These are phyloP conservation scores for Meteorus sp. DNA, from an alignment of 1,140 invertebrate species.

Conservation along the genomic window DNA sequence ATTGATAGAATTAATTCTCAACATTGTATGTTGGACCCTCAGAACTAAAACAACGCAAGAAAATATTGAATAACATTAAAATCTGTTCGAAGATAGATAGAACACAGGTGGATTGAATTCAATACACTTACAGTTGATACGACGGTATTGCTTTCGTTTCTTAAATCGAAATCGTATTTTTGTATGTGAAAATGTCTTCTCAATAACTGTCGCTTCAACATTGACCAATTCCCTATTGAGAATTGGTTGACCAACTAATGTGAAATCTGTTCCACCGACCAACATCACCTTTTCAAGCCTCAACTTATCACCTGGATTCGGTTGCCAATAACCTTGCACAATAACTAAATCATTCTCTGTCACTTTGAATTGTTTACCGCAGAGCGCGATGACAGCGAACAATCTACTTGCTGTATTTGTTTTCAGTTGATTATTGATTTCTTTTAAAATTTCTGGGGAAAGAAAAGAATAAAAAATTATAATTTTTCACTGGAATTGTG, in stretches of 20 bases:
- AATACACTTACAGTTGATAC: slow-evolving; percentile 69
- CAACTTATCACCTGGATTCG: slow-evolving; percentile 79
- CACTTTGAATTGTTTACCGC: slow-evolving; percentile 85
- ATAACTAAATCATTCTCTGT: slow-evolving; percentile 85
- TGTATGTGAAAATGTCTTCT: slow-evolving; percentile 85
- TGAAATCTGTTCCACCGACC: slow-evolving; percentile 83
- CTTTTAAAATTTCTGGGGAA: slow-evolving; percentile 57
- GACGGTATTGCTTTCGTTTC: slow-evolving; percentile 75
- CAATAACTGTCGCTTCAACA: slow-evolving; percentile 84
- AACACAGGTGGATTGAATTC: slow-evolving; percentile 10
- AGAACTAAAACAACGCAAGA: slow-evolving; percentile 59
- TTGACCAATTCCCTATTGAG: slow-evolving; percentile 74
- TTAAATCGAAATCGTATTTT: slow-evolving; percentile 76
- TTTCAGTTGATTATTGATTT: slow-evolving; percentile 65
- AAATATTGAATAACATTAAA: slow-evolving; percentile 4
- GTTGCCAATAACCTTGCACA: slow-evolving; percentile 82
- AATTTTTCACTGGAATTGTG: no score
- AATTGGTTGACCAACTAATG: slow-evolving; percentile 80
- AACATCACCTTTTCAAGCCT: slow-evolving; percentile 86
- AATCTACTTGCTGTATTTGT: slow-evolving; percentile 68
- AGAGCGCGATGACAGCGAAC: slow-evolving; percentile 84
- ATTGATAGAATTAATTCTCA: slow-evolving; percentile 73
- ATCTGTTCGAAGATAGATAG: no score
- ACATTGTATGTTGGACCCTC: slow-evolving; percentile 69
- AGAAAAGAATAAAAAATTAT: no score